These are phyloP conservation scores for Helicorthomorpha holstii DNA, from an alignment of 1,140 invertebrate species.

Conservation along the genomic window DNA sequence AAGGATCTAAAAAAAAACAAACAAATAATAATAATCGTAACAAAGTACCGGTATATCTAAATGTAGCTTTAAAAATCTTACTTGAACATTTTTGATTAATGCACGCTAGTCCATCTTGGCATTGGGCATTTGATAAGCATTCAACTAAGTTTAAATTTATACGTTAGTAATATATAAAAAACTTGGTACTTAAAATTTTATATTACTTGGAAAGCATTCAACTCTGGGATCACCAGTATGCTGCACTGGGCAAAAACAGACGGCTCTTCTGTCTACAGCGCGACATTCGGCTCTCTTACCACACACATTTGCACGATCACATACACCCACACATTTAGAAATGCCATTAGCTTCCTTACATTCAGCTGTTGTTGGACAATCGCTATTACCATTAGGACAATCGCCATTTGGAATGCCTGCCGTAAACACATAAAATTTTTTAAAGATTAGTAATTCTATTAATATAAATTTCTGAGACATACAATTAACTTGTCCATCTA, in stretches of 20 bases:
- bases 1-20: constrained; percentile 41
- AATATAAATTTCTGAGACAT: neutral
- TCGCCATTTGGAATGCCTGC: constrained; percentile 27
- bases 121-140: constrained; percentile 8
- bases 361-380: constrained; percentile 31
- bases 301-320: constrained; percentile 35
- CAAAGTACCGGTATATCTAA: neutral
- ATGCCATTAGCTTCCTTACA: constrained; percentile 35
- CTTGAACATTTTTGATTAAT: constrained; percentile 51
- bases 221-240: constrained; percentile 35
- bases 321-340: constrained; percentile 4
- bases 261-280: constrained; percentile 46
- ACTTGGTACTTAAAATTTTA: neutral
- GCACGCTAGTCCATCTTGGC: constrained; percentile 6
- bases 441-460: neutral
- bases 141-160: constrained; percentile 7
- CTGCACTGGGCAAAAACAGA: constrained; percentile 56
- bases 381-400: constrained; percentile 45
- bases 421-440: neutral
- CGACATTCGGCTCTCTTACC: constrained; percentile 67
- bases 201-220: constrained; percentile 6
- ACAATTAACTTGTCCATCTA: constrained; percentile 2
- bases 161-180: neutral
- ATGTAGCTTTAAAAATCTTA: constrained; percentile 25
- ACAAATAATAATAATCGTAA: neutral